Evolutionary conservation across 1,140 invertebrate species (phyloP), one percentile per base, ranked within the genome.

Genomic region (Microvelia longipes): DNA sequence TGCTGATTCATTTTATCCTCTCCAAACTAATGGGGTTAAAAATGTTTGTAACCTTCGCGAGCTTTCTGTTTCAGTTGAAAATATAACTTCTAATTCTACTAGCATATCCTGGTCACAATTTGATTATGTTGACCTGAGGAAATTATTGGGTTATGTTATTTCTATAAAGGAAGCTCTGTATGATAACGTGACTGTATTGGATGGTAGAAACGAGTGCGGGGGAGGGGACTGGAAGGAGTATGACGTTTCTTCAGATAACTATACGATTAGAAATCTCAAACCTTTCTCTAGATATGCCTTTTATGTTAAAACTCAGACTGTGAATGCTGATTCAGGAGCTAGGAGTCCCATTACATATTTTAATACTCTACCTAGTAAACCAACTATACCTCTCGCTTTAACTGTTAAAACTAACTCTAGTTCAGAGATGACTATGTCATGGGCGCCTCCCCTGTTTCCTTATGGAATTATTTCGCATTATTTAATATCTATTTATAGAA

Each of bases 241-340:
- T 73, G 83, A 85, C 66, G 65, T 72, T n/a, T 29, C 24, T 1
- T 24, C 63, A 1, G 62, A 70, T 1, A 28, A 67, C 29, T 76
- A 83, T 69, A 78, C 85, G n/a, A 78, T 94, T 14, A 78, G 80
- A 0, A 78, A 82, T 15, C 80, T 96, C 2, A 85, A 87, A 73
- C 90, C 93, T 0, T 93, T 85, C 79, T 95, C 93, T 0, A 85
- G 87, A 68, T 98, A 98, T 80, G 93, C 92, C 0, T 86, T 88
- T 71, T 96, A 94, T 79, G 87, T 96, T 0, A 90, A 92, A 77
- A 95, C 94, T 0, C 90, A 88, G 74, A 94, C 91, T 0, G 88
- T 94, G 67, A 28, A 72, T 26, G 71, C 69, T 64, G 84, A 81
- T 27, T 88, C 88, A 14, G 88, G 86, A 1, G 94, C 90, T 24